Conservation (phyloP, 2,888 invertebrate genomes). For the Luperina testacea region DNA sequence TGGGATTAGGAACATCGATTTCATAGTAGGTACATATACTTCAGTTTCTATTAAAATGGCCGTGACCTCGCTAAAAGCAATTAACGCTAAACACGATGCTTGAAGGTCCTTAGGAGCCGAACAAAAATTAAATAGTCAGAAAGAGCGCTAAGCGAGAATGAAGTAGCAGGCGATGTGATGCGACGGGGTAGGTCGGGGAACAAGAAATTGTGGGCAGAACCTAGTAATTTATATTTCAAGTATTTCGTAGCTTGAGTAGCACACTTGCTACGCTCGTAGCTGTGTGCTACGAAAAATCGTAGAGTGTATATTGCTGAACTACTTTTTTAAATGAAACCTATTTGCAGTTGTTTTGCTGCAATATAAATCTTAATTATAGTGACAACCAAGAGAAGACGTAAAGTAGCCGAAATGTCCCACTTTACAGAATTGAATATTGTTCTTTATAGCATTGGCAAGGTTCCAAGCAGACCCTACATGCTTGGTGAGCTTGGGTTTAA, state of each 20-base stretch:
- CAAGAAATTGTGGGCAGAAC: neutral
- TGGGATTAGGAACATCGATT: neutral
- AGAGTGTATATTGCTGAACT: neutral
- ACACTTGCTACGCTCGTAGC: slow-evolving; percentile 36
- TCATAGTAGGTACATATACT: neutral
- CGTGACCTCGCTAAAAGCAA: slow-evolving; percentile 24
- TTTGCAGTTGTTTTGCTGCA: slow-evolving; percentile 15
- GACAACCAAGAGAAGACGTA: slow-evolving; percentile 18
- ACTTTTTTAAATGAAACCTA: neutral
- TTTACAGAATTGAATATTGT: slow-evolving; percentile 47
- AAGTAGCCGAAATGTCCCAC: slow-evolving; percentile 31
- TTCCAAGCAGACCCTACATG: slow-evolving; percentile 45
- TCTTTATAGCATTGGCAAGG: slow-evolving; percentile 42
- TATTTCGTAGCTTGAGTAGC: neutral
- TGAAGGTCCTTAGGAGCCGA: neutral
- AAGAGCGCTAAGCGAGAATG: neutral
- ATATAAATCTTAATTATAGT: slow-evolving; percentile 38
- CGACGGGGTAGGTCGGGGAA: neutral
- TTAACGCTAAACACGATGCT: neutral
- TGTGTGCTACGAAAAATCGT: slow-evolving; percentile 43
- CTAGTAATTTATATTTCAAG: neutral
- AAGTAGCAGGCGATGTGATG: neutral
- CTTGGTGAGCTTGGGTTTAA: slow-evolving; percentile 16
- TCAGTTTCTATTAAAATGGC: slow-evolving; percentile 10
- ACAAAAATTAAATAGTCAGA: neutral